Conservation (phyloP, 2,113 vertebrate genomes). For the Ameiurus melas region DNA sequence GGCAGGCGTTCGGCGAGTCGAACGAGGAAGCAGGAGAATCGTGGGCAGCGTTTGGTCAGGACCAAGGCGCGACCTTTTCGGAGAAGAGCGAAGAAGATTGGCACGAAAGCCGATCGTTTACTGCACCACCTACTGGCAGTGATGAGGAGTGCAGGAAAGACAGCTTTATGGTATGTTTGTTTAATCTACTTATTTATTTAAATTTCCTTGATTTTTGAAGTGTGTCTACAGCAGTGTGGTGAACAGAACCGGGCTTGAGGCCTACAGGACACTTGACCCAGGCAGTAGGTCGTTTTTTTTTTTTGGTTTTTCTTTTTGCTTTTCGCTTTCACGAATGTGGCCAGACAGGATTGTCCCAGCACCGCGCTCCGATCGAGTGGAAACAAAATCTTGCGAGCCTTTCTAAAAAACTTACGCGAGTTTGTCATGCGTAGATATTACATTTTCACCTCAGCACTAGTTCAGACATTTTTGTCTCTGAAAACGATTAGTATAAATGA, state of each 20-base stretch:
- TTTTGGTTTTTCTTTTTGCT: background rate
- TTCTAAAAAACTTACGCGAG: background rate
- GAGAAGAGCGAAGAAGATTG: slow-evolving; percentile 68
- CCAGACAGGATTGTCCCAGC: slow-evolving; percentile 15
- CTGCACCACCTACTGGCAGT: slow-evolving; percentile 49
- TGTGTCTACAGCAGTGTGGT: background rate
- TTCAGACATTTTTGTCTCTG: background rate
- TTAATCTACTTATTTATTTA: background rate
- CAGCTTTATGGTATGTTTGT: slow-evolving; percentile 58
- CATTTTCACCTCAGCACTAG: background rate
- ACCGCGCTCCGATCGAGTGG: background rate
- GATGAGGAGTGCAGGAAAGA: slow-evolving; percentile 63
- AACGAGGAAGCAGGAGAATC: slow-evolving; percentile 70
- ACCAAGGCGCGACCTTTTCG: slow-evolving; percentile 59
- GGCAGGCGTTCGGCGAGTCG: slow-evolving; percentile 85
- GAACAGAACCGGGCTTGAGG: background rate
- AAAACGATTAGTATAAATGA: background rate
- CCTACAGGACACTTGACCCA: slow-evolving; percentile 2
- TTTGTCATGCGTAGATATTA: background rate
- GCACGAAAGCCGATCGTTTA: slow-evolving; percentile 73
- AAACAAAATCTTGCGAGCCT: background rate
- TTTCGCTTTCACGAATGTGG: slow-evolving; percentile 40
- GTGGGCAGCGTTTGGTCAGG: slow-evolving; percentile 87
- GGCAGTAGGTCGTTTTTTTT: background rate
- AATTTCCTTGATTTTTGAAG: background rate